Percentiles rank a stretch among this genome's conserved stretches.
These are phyloP conservation scores for Premnoplex brunnescens DNA, from an alignment of 2,797 vertebrate genomes.

Conservation along the genomic window DNA sequence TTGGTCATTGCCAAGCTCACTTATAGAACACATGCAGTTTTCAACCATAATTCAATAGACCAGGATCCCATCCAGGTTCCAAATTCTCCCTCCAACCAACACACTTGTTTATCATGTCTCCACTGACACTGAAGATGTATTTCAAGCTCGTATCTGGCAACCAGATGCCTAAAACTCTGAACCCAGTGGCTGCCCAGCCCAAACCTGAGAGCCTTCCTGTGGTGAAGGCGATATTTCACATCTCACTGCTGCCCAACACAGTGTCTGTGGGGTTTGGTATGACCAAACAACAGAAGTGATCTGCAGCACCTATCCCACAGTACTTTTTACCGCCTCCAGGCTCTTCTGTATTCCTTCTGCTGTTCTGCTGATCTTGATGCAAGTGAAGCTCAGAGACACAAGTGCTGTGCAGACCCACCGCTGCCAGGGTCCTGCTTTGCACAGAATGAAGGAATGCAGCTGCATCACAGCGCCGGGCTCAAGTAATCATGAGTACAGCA, in stretches of 20 bases:
- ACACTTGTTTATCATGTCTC: background rate
- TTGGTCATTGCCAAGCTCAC: background rate
- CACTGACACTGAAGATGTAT: background rate
- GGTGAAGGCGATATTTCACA: background rate
- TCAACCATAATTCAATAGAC: background rate
- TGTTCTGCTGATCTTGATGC: background rate
- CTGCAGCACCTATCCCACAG: background rate
- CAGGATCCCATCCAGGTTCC: background rate
- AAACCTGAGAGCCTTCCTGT: background rate
- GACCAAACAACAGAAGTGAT: background rate
- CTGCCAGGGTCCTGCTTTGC: rapidly evolving
- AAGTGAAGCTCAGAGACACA: background rate
- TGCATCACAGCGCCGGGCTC: rapidly evolving
- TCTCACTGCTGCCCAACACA: background rate
- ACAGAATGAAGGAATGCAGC: background rate
- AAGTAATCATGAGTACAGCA: background rate
- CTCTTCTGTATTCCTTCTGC: background rate
- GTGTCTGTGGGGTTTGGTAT: rapidly evolving
- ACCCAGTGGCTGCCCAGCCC: background rate
- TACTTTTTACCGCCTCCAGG: background rate
- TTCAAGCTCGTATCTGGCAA: background rate
- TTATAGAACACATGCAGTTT: background rate
- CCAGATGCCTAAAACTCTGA: background rate
- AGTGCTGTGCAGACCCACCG: background rate
- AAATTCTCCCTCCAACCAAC: background rate